phyloP scores from a whole-genome alignment of 2,113 vertebrate genomes.

The Clupea harengus region DNA sequence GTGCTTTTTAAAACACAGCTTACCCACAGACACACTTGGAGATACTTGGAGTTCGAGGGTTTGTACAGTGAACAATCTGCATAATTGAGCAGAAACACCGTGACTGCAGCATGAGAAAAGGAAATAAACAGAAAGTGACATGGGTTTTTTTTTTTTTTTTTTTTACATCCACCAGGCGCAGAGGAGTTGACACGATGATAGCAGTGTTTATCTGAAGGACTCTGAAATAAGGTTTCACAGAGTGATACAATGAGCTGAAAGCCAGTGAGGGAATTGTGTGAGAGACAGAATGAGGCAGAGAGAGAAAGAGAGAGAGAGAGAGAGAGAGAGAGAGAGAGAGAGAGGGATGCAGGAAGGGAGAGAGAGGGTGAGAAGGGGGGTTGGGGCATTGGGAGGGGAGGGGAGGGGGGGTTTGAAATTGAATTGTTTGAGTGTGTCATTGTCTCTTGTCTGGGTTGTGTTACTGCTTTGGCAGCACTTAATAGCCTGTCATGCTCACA shows the following conservation, averaged over 20 bases:
- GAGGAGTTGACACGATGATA: not conserved
- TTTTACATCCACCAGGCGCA: not conserved
- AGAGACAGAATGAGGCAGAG: not conserved
- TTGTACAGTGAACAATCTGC: not conserved
- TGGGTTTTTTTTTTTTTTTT: not conserved
- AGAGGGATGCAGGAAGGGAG: not conserved
- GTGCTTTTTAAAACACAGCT: not conserved
- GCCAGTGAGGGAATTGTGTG: not conserved
- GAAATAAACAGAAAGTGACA: not conserved
- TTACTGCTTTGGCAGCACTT: constrained; percentile 1
- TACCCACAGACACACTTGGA: too few relatives aligned
- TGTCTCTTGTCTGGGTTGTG: not conserved
- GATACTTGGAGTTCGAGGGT: not conserved
- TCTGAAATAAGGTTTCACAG: not conserved
- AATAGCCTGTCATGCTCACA: not conserved
- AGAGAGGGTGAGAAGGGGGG: not conserved
- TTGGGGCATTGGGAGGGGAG: not conserved
- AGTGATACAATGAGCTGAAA: not conserved
- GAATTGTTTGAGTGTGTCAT: constrained; percentile 15
- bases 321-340: constrained; percentile 4
- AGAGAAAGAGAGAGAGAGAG: not conserved
- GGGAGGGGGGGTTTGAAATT: not conserved
- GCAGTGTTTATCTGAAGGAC: constrained; percentile 17
- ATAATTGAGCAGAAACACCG: not conserved
- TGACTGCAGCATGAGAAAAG: not conserved